Evolutionary conservation across 2,113 vertebrate genomes (phyloP).

Genomic region (Lichenostomus cassidix): DNA sequence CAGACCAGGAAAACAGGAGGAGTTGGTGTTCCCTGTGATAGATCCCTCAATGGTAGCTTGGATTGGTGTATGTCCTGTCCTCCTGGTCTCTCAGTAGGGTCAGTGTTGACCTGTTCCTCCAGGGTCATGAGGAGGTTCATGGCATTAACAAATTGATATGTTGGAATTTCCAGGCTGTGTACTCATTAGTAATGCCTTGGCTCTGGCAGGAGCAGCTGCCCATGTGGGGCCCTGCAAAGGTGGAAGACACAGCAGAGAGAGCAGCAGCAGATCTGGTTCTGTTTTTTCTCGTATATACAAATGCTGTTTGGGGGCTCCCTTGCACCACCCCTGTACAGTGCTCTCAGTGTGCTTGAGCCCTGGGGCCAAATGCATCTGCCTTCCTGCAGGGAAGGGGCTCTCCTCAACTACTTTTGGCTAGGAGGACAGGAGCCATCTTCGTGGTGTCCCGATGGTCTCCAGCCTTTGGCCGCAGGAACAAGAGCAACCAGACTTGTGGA

Average conservation of each 20-base stretch:
- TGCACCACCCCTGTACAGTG: accelerated
- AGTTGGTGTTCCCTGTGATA: not conserved
- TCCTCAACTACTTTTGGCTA: accelerated
- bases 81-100: not conserved
- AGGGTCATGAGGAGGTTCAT: not conserved
- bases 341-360: not conserved
- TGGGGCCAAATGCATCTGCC: accelerated
- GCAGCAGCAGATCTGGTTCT: not conserved
- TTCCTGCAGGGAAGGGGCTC: not conserved
- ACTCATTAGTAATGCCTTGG: not conserved
- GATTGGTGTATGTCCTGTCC: not conserved
- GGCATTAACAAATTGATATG: not conserved
- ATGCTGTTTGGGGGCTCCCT: not conserved
- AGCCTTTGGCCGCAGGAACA: accelerated
- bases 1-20: not conserved
- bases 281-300: not conserved
- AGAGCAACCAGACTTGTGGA: not conserved
- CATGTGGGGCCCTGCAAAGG: not conserved
- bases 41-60: accelerated
- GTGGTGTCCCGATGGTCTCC: accelerated
- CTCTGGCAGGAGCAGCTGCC: not conserved
- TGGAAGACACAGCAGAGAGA: not conserved
- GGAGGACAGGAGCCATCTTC: not conserved
- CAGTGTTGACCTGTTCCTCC: not conserved
- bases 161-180: not conserved